phyloP scores from a whole-genome alignment of 1,140 invertebrate genomes.

The Euura saliciscinereae region DNA sequence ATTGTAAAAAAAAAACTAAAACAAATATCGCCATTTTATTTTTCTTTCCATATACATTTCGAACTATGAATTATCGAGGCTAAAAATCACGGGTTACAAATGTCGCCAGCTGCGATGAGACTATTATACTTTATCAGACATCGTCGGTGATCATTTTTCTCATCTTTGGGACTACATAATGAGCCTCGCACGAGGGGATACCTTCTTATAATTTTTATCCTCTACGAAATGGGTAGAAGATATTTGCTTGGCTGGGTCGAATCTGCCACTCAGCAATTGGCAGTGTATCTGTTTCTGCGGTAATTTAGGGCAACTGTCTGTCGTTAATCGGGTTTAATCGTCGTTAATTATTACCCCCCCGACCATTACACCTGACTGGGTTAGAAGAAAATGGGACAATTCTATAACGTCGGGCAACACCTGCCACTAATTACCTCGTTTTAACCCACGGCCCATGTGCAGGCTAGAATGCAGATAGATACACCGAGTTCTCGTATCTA shows the following conservation, averaged over 20 bases:
- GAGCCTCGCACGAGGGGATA: too few species aligned
- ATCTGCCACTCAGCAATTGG: too few species aligned
- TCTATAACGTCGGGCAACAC: background rate
- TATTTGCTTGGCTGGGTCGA: too few species aligned
- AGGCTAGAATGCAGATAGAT: background rate
- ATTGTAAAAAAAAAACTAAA: too few species aligned
- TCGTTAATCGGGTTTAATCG: slow-evolving; percentile 1
- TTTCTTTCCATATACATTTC: background rate
- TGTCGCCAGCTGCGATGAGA: background rate
- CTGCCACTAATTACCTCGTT: slow-evolving; percentile 9
- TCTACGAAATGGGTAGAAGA: background rate
- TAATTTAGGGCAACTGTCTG: too few species aligned
- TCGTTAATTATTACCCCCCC: background rate
- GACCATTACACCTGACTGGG: background rate
- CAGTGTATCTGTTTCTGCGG: too few species aligned
- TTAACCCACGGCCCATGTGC: background rate
- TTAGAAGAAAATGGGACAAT: background rate
- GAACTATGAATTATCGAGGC: background rate
- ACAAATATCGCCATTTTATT: too few species aligned
- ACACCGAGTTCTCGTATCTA: background rate
- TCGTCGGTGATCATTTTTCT: background rate
- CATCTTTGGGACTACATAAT: background rate
- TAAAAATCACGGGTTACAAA: background rate
- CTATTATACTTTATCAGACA: background rate
- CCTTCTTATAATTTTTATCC: background rate